Base-by-base conservation (phyloP, 2,113 vertebrate genomes). In the human region DNA sequence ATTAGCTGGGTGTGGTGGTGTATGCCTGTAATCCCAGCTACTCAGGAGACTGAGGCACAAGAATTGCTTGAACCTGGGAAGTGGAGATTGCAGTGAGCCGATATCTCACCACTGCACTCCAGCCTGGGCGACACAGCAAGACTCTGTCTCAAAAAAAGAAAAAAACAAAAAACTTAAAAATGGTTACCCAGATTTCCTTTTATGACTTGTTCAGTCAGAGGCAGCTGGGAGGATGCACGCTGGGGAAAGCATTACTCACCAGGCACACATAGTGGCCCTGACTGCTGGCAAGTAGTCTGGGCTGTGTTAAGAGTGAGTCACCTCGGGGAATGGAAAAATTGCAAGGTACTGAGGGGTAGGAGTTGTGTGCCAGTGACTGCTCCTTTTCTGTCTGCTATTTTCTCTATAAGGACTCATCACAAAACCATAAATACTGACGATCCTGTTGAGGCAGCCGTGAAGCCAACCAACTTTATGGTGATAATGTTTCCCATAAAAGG, bases 191-290 rank as follows among this genome's bases (percentile, higher is more conserved):
- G 5, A 97, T 98, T 97, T 96, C 98, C 98, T 98, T 97, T 97
- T 94, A 98, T 96, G 92, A 92, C 94, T 96, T 83, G 89, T 73
- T 92, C 90, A 98, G 70, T 94, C 35, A 88, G 90, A 72, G 18
- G 80, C 93, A 52, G 38, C 57, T 81, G 92, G 35, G 27, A 90
- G 82, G 90, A 64, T 5, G 78, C 23, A 64, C 5, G 68, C 22
- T 32, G 84, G 85, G 94, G 95, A 98, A 98, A 98, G 88, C 90
- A 93, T 98, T 98, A 98, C 97, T 98, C 98, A 98, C 84, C 14
- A 25, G 95, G 93, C 61, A 97, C 97, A 96, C 90, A 32, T 78
- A 97, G 96, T 92, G 20, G 55, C 75, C 61, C 78, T 22, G 3
- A 89, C 97, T 89, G 57, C 5, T 55, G 50, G n/a, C 22, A 12